phyloP scores from a whole-genome alignment of 2,797 vertebrate genomes.

The Gadopsis bispinosus region DNA sequence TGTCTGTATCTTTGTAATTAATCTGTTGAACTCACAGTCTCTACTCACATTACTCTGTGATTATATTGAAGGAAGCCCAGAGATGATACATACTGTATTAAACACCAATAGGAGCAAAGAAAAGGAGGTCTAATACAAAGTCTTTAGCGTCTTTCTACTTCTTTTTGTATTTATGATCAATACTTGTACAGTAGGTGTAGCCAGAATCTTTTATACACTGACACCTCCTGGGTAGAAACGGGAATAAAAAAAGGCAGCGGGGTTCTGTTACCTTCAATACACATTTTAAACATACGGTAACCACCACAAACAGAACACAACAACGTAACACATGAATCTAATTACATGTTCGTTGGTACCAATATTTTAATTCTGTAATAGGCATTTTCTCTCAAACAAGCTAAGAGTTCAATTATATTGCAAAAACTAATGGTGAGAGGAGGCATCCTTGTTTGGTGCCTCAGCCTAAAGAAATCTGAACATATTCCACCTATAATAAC shows the following conservation, averaged over 20 bases:
- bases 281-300: conserved; percentile 2
- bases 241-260: conserved; percentile 34
- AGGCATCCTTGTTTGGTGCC: not conserved
- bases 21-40: not conserved
- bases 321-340: not conserved
- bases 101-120: conserved; percentile 1
- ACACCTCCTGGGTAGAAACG: conserved; percentile 66
- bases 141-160: not conserved
- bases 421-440: not conserved
- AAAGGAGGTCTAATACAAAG: not conserved
- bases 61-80: not conserved
- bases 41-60: not conserved
- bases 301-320: not conserved
- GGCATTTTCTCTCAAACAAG: not conserved
- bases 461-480: too few relatives aligned
- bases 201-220: conserved; percentile 44
- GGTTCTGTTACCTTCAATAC: conserved; percentile 1
- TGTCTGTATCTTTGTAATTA: conserved; percentile 1
- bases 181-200: not conserved
- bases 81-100: conserved; percentile 43
- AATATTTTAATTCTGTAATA: not conserved
- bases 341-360: not conserved
- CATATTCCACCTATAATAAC: too few relatives aligned
- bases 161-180: conserved; percentile 5
- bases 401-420: not conserved